phyloP scores from a whole-genome alignment of 2,888 invertebrate genomes.

The Tineola bisselliella region DNA sequence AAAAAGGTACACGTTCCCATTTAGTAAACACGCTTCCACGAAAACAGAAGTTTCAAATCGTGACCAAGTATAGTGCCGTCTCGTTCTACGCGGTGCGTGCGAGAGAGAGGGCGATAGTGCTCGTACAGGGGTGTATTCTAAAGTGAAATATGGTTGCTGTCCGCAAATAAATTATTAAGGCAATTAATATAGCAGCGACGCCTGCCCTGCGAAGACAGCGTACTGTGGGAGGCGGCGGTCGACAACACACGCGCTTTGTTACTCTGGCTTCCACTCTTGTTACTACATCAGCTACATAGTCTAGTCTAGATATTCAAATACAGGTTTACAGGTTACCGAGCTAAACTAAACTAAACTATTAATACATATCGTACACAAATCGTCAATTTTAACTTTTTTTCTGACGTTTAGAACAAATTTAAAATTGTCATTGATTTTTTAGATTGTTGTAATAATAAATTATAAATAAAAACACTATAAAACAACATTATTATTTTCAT shows the following conservation, averaged over 20 bases:
- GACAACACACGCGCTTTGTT: background rate
- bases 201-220: background rate
- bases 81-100: background rate
- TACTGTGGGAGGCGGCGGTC: background rate
- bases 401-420: too few relatives aligned
- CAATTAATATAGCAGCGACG: conserved; percentile 18
- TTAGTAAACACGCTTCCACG: conserved; percentile 9
- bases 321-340: too few relatives aligned
- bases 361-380: too few relatives aligned
- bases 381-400: too few relatives aligned
- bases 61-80: background rate
- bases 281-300: background rate
- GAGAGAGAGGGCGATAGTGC: background rate
- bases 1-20: background rate
- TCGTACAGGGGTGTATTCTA: background rate
- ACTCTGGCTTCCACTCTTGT: background rate
- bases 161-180: conserved; percentile 21
- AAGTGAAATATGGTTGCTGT: conserved; percentile 20
- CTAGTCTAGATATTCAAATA: too few relatives aligned
- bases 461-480: too few relatives aligned
- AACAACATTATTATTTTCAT: too few relatives aligned
- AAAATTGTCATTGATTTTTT: too few relatives aligned
- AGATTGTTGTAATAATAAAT: too few relatives aligned
- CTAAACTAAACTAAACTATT: too few relatives aligned
- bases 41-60: conserved; percentile 5